Conservation (phyloP, 2,888 invertebrate species). For the Callinectes sapidus region DNA sequence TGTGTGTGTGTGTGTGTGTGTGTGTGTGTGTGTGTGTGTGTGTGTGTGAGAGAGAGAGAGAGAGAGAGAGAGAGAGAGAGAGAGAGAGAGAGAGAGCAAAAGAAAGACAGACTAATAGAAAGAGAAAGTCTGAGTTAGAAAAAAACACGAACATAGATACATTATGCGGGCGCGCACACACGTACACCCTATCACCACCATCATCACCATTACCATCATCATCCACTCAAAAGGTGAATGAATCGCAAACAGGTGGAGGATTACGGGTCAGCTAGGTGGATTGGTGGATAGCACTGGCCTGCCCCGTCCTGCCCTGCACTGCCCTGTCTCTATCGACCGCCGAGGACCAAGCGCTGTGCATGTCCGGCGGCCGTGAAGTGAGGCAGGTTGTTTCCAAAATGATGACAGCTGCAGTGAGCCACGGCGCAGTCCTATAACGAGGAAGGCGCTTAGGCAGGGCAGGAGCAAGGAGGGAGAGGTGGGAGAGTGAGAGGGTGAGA, state of each 20-base stretch:
- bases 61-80: slow-evolving; percentile 41
- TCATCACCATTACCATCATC: background rate
- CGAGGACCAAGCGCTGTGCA: background rate
- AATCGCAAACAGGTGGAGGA: background rate
- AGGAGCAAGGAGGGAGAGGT: background rate
- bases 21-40: slow-evolving; percentile 32
- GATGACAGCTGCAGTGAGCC: background rate
- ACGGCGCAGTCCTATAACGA: background rate
- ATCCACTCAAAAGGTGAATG: background rate
- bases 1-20: slow-evolving; percentile 43
- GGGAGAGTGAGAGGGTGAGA: slow-evolving; percentile 4
- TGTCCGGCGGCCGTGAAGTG: background rate
- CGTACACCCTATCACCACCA: background rate
- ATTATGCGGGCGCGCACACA: background rate
- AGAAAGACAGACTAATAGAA: background rate
- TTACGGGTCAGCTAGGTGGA: background rate
- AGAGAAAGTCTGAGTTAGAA: background rate
- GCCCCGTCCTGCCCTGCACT: background rate
- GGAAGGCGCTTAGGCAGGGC: background rate
- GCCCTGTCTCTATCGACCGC: background rate
- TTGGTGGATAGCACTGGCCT: too few relatives aligned
- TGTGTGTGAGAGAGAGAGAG: background rate
- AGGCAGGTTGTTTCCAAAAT: background rate
- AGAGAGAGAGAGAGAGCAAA: slow-evolving; percentile 4
- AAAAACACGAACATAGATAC: background rate